Evolutionary conservation across 2,888 invertebrate species (phyloP), one percentile per base, ranked within the genome.

Genomic region (Temnothorax rugatulus): DNA sequence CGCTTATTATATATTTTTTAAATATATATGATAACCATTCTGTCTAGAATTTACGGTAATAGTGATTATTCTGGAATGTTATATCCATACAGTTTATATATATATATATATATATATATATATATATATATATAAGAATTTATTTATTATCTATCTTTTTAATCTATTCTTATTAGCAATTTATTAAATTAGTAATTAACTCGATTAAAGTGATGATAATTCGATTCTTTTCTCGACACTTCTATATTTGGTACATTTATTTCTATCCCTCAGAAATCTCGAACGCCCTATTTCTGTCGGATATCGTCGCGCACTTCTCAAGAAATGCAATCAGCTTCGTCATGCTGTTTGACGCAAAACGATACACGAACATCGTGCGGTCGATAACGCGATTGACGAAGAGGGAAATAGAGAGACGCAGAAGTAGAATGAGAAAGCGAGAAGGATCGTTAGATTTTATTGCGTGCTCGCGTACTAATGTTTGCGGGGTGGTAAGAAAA

Each of bases 271-370:
- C 11, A 4, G 9, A 50, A 34, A 69, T 38, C 15, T 25, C 9
- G 29, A 2, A 1, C 21, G 34, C 9, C 25, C 47, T 29, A 68
- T 34, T 79, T 79, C 69, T 71, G 38, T 34, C 21, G 38, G 63
- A 68, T 68, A 77, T 57, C 57, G 7, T 57, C 44, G 29, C 44
- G 11, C 1, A 9, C 4, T 59, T 21, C 13, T 69, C 59, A 59
- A 57, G 59, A 9, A 68, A 77, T 59, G 50, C 79, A 61, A 79
- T 79, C 69, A 25, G 59, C 21, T 21, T 38, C 18, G 50, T 81
- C 50, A 81, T 81, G 79, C 71, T 18, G 38, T 71, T 68, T 59
- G 59, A 81, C 59, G 79, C 47, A 81, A 81, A 47, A 71, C 13
- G 68, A 69, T 50, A 79, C 25, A 25, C 44, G 69, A 79, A 54